Conservation (phyloP, 2,888 invertebrate species). For the Eristalis pertinax region DNA sequence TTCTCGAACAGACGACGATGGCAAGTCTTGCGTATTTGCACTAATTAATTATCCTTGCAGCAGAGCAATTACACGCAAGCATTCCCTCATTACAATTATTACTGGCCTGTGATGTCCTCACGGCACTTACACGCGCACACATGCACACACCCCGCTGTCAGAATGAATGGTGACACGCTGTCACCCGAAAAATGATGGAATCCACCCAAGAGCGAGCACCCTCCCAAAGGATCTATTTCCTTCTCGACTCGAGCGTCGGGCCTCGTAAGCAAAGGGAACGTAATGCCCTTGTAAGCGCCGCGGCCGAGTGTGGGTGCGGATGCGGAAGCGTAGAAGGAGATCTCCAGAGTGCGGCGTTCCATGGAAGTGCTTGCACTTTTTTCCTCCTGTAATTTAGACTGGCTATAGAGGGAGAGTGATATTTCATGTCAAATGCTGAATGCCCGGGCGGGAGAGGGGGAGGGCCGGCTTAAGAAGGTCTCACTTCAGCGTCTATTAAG, state of each 20-base stretch:
- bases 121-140: neutral
- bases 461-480: constrained; percentile 36
- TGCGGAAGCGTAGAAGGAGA: neutral
- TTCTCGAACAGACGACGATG: neutral
- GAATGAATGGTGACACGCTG: constrained; percentile 24
- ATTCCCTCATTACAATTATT: constrained; percentile 25
- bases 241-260: neutral
- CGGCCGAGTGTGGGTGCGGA: neutral
- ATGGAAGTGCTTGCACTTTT: constrained; percentile 63
- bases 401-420: constrained; percentile 24
- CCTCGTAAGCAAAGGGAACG: constrained; percentile 5
- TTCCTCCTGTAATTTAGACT: constrained; percentile 60
- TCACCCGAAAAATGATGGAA: constrained; percentile 25
- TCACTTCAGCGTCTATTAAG: constrained; percentile 55
- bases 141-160: constrained; percentile 10
- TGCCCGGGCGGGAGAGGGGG: neutral
- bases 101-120: neutral
- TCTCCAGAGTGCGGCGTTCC: neutral
- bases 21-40: constrained; percentile 22
- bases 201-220: neutral
- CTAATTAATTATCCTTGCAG: constrained; percentile 59
- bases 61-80: constrained; percentile 22
- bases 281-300: constrained; percentile 22
- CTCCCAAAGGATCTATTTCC: neutral
- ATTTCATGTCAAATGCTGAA: constrained; percentile 24